These are phyloP conservation scores for Thereva unica DNA, from an alignment of 2,888 invertebrate genomes.

Conservation along the genomic window DNA sequence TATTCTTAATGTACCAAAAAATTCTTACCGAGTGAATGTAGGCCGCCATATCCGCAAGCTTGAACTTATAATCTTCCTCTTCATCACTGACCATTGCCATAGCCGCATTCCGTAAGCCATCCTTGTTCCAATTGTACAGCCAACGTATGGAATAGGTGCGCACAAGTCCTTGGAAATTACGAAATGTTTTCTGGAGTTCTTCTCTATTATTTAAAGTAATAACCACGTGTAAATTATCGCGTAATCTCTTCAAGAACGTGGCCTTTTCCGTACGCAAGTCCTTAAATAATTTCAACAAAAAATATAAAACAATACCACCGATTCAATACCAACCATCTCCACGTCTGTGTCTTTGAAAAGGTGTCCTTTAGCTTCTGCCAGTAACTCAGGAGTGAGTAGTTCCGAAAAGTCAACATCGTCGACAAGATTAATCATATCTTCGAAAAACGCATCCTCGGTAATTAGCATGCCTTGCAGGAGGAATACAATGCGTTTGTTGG, in stretches of 20 bases:
- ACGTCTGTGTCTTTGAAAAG: background rate
- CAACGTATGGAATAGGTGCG: slow-evolving; percentile 95
- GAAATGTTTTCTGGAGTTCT: slow-evolving; percentile 83
- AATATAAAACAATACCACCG: background rate
- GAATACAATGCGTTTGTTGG: slow-evolving; percentile 77
- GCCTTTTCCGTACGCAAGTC: slow-evolving; percentile 79
- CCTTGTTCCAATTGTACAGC: slow-evolving; percentile 91
- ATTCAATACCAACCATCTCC: background rate
- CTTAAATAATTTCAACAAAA: slow-evolving; percentile 39
- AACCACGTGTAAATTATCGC: slow-evolving; percentile 82
- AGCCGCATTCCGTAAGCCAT: slow-evolving; percentile 84
- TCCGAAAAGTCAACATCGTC: slow-evolving; percentile 94
- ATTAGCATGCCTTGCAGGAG: slow-evolving; percentile 90
- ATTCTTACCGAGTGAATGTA: slow-evolving; percentile 68
- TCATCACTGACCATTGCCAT: slow-evolving; percentile 68
- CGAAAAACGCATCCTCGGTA: slow-evolving; percentile 85
- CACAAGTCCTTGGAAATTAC: slow-evolving; percentile 92
- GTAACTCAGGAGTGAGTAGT: slow-evolving; percentile 61
- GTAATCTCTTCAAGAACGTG: slow-evolving; percentile 81
- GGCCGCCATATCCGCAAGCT: slow-evolving; percentile 69
- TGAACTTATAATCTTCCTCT: slow-evolving; percentile 59
- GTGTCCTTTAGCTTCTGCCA: no score
- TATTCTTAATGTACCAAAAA: no score
- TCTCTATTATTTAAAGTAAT: slow-evolving; percentile 88
- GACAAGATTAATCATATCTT: slow-evolving; percentile 89